A percentile compares a stretch with the other conserved stretches of the same genome.
phyloP scores from a whole-genome alignment of 2,113 vertebrate genomes.

The Alosa alosa region DNA sequence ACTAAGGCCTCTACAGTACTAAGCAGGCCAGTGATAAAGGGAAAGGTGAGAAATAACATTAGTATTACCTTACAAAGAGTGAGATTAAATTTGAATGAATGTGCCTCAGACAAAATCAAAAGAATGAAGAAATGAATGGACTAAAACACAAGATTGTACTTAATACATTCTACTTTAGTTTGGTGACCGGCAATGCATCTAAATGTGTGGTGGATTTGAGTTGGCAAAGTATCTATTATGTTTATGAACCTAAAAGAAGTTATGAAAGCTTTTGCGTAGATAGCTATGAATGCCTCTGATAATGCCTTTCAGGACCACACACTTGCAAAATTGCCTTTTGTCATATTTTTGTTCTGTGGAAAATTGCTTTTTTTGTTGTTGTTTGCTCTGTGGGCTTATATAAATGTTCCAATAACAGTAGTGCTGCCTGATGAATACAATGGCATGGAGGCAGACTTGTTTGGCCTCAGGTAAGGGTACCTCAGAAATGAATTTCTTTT shows the following conservation, averaged over 20 bases:
- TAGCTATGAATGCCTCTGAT: not conserved
- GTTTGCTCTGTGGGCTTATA: slow-evolving; percentile 4
- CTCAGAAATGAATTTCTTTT: slow-evolving; percentile 27
- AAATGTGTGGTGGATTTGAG: not conserved
- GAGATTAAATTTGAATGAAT: slow-evolving; percentile 37
- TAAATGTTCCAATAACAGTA: slow-evolving; percentile 39
- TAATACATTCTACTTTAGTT: not conserved
- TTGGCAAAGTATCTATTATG: not conserved
- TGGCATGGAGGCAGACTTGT: slow-evolving; percentile 23
- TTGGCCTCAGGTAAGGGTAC: slow-evolving; percentile 23
- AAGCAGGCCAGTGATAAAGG: not conserved
- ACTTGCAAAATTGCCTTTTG: not conserved
- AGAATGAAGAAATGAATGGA: slow-evolving; percentile 2
- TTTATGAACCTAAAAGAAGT: not conserved
- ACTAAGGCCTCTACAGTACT: not conserved
- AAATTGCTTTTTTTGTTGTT: slow-evolving; percentile 21
- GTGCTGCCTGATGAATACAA: not conserved
- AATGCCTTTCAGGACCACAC: not conserved
- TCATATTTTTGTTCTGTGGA: not conserved
- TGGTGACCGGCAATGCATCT: not conserved
- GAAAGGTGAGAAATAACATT: not conserved
- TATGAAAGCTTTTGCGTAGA: not conserved
- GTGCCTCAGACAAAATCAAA: slow-evolving; percentile 18
- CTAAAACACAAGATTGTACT: not conserved
- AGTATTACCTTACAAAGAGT: not conserved